Percentiles rank a stretch among this genome's conserved stretches.
Conservation (phyloP, 2,113 vertebrate genomes). For the Edolisoma coerulescens region DNA sequence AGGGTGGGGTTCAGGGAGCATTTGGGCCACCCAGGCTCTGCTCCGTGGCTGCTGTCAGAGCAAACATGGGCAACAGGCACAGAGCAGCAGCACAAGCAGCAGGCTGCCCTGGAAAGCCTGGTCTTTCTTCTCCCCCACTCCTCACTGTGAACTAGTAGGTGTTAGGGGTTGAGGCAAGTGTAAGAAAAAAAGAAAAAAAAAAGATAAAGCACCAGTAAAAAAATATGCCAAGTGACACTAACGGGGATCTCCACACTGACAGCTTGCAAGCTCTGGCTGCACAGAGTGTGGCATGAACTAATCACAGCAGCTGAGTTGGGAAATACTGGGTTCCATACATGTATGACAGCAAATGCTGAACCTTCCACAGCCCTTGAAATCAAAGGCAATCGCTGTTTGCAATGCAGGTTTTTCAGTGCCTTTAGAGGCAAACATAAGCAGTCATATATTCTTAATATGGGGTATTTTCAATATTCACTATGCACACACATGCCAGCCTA, state of each 20-base stretch:
- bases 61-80: neutral
- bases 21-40: neutral
- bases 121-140: neutral
- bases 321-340: fast-evolving
- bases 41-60: neutral
- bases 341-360: neutral
- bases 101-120: neutral
- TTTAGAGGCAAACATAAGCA: neutral
- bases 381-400: neutral
- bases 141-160: neutral
- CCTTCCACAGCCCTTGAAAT: neutral
- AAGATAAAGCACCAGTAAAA: neutral
- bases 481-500: neutral
- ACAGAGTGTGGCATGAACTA: neutral
- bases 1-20: neutral
- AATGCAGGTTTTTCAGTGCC: neutral
- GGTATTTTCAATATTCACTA: neutral
- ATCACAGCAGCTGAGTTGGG: neutral
- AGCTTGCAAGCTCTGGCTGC: neutral
- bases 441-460: neutral
- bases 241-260: neutral
- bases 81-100: neutral
- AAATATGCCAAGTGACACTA: neutral
- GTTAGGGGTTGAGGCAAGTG: neutral
- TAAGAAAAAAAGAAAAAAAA: neutral